A percentile compares a stretch with the other conserved stretches of the same genome.
Evolutionary conservation across 2,113 vertebrate genomes (phyloP).

Genomic region (Rousettus leschenaultii): DNA sequence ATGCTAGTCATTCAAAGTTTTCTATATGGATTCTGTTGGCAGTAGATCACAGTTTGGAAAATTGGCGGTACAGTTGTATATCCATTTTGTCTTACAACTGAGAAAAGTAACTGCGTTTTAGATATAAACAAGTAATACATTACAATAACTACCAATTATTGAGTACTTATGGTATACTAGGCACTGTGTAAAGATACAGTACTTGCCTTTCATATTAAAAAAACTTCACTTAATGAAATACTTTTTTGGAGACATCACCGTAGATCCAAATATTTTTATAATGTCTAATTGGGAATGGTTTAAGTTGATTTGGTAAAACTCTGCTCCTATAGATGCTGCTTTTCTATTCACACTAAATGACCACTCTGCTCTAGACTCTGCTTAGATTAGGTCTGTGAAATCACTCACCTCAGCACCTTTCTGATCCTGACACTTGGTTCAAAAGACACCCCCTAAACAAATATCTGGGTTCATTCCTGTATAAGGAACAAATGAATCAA

Average conservation of each 20-base stretch:
- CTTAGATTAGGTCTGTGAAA: background rate
- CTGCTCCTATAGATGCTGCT: background rate
- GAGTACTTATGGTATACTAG: background rate
- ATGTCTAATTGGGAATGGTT: background rate
- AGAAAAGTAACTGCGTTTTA: background rate
- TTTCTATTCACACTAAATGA: background rate
- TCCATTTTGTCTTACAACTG: background rate
- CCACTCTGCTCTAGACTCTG: background rate
- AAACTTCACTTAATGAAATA: background rate
- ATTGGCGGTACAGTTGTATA: no score
- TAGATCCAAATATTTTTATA: background rate
- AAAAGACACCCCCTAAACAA: background rate
- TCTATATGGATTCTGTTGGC: background rate
- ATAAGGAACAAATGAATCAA: background rate
- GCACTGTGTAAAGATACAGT: background rate
- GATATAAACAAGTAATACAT: background rate
- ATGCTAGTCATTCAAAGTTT: background rate
- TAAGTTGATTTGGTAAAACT: background rate
- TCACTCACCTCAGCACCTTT: background rate
- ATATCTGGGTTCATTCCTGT: background rate
- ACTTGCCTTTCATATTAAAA: background rate
- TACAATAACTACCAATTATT: background rate
- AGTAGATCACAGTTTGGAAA: background rate
- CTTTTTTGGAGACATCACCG: background rate
- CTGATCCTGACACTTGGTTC: background rate